Evolutionary conservation across 2,888 invertebrate species (phyloP).

Genomic region (Criorhina ranunculi): DNA sequence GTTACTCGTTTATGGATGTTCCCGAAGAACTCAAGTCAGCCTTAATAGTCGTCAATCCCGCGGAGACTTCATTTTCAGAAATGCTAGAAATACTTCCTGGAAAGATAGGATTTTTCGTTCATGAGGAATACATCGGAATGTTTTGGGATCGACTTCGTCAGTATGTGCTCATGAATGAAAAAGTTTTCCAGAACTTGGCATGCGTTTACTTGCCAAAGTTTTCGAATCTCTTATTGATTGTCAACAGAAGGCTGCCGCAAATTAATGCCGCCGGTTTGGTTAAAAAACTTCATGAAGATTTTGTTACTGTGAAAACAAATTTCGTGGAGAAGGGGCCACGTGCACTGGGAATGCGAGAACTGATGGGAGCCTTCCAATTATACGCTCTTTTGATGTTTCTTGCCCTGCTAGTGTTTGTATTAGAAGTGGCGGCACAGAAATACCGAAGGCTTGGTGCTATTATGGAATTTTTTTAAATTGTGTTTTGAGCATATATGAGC

Average conservation of each 20-base stretch:
- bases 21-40: conserved; percentile 52
- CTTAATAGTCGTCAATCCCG: neutral
- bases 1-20: conserved; percentile 69
- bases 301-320: neutral
- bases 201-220: no score
- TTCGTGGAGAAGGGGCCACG: neutral
- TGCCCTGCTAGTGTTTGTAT: neutral
- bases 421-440: neutral
- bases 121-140: neutral
- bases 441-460: neutral
- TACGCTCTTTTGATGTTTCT: neutral
- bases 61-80: neutral
- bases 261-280: no score
- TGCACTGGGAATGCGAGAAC: neutral
- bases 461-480: neutral
- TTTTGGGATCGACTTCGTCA: neutral
- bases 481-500: no score
- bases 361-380: neutral
- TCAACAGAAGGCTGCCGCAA: no score
- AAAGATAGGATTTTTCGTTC: neutral
- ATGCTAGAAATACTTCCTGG: neutral
- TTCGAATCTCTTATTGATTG: no score
- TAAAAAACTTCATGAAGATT: no score
- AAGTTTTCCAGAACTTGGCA: neutral
- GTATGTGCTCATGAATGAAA: neutral